Percentiles rank a stretch among this genome's conserved stretches.
phyloP scores from a whole-genome alignment of 2,797 vertebrate species.

The Poecilia gillii region DNA sequence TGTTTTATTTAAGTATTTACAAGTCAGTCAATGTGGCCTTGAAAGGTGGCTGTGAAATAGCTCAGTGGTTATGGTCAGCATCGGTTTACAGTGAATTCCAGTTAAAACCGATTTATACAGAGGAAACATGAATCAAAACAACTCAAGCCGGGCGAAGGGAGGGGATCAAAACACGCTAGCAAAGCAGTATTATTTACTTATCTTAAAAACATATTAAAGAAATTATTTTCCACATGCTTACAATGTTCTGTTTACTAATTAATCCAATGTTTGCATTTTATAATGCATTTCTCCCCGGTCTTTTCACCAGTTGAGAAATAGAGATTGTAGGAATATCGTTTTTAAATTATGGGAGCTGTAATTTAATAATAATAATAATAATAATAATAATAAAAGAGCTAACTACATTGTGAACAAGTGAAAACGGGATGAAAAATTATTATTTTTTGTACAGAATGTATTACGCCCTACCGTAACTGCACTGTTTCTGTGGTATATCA shows the following conservation, averaged over 20 bases:
- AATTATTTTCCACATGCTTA: not conserved
- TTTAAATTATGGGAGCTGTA: not conserved
- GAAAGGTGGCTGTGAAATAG: conserved; percentile 49
- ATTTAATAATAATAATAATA: not conserved
- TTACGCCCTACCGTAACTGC: not conserved
- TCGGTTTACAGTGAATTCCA: conserved; percentile 34
- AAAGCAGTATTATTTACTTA: conserved; percentile 7
- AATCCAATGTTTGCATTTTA: not conserved
- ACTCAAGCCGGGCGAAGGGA: not conserved
- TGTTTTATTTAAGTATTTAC: conserved; percentile 50
- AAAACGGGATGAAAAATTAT: not conserved
- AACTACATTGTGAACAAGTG: not conserved
- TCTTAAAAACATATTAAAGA: not conserved
- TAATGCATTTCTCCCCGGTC: not conserved
- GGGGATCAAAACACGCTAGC: conserved; percentile 8
- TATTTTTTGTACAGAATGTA: not conserved
- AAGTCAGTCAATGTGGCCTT: conserved; percentile 37
- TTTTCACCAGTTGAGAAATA: not conserved
- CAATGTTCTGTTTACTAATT: not conserved
- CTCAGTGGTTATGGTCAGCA: conserved; percentile 24
- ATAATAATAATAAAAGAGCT: no score
- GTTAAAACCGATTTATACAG: conserved; percentile 17
- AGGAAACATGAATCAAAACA: conserved; percentile 35
- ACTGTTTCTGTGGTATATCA: not conserved
- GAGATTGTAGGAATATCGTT: not conserved